Base-by-base conservation (phyloP, 2,888 invertebrate genomes). In the Ophioninae sp. region DNA sequence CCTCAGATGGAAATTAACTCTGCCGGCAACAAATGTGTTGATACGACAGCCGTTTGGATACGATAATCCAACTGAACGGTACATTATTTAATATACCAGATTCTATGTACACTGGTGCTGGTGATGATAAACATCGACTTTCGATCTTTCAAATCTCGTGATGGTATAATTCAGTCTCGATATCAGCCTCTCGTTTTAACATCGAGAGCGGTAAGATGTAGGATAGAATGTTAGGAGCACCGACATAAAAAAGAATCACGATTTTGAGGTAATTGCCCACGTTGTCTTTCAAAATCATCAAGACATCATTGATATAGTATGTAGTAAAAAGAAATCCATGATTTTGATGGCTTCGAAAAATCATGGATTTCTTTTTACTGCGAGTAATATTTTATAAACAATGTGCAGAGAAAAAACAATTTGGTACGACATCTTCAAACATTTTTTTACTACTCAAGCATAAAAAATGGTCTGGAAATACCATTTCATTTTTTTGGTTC, bases 1-100 rank as follows among this genome's bases (percentile, higher is more conserved):
- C 63, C 17, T 51, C 9, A n/a, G 22, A 61, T 51, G 51, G 51
- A 51, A 63, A 59, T 77, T 37, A 77, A 44, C 64, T 64, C 64
- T 39, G 17, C n/a, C 8, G 71, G 59, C 37, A 30, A 59, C 13
- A 39, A 37, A 37, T 37, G 56, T 13, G 39, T 71, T 71, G 13
- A 71, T 71, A 56, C 23, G 37, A 58, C 58, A 71, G 58, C 56
- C n/a, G 20, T 71, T 58, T 37, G 8, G 39, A 59, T 37, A n/a
- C 37, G 22, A 59, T 41, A 72, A 59, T 72, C 59, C 71, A 6
- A 72, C 39, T 39, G 5, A 39, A 58, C 37, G 37, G 37, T 56
- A 39, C 71, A 22, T 59, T 10, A 71, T 56, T 71, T 37, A 71
- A 17, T n/a, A 9, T 51, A 56, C 20, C 6, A n/a, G 10, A 56